These are phyloP conservation scores for Peromyscus californicus DNA, from an alignment of 2,113 vertebrate species.

Conservation along the genomic window DNA sequence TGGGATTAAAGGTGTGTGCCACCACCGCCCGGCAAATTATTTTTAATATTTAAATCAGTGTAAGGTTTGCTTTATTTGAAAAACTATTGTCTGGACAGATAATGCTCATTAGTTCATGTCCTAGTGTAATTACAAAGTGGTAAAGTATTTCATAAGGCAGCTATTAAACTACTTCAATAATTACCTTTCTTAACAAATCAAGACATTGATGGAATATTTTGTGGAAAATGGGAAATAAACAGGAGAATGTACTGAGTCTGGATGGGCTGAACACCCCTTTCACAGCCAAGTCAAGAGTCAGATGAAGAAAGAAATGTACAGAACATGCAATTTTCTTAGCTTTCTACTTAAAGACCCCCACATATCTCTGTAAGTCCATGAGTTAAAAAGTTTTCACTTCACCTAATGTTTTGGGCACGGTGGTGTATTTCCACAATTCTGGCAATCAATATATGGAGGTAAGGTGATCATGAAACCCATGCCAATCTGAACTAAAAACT, in stretches of 20 bases:
- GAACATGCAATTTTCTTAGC: background rate
- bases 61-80: background rate
- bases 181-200: background rate
- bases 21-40: too few species aligned
- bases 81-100: background rate
- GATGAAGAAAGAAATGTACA: background rate
- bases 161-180: background rate
- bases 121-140: background rate
- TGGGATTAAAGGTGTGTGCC: too few species aligned
- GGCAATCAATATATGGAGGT: background rate
- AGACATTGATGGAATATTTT: background rate
- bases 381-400: too few species aligned
- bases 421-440: background rate
- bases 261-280: background rate
- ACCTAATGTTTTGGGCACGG: background rate
- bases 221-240: background rate
- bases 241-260: background rate
- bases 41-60: constrained; percentile 7
- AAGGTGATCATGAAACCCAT: background rate
- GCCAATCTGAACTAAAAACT: background rate
- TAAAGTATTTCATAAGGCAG: background rate
- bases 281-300: background rate
- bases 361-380: background rate
- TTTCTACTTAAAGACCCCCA: background rate
- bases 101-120: background rate